Base-by-base conservation (phyloP, 1,140 invertebrate species). In the Drosophila miranda region DNA sequence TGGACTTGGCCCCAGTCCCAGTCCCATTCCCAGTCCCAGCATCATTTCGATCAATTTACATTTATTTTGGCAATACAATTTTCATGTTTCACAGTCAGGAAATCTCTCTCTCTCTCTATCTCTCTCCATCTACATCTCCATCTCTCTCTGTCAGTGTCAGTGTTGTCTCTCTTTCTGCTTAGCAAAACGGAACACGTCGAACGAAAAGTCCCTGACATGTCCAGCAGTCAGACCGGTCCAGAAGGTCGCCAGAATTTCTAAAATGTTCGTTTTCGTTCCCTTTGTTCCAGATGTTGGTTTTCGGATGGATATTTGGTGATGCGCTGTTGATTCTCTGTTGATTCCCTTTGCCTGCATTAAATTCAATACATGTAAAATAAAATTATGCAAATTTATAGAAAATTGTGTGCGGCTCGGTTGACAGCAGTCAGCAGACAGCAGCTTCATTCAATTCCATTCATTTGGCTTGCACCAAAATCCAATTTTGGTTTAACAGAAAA, bases 341-440 rank as follows among this genome's bases (percentile, higher is more conserved):
- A 9, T 30, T 3, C 8, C 5, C 11, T 21, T 38, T 11, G 55
- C 26, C 19, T 54, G 50, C 62, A 75, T 78, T 78, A 62, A 73
- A 62, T 78, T 78, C 69, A 64, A 44, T 73, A 61, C 72, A 75
- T 74, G 58, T 79, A 62, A 79, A 79, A 79, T 79, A 61, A 79
- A 79, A 79, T 79, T 79, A 79, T 79, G 76, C 76, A 79, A 79
- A 79, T 79, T 70, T 59, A 45, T 44, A 66, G 43, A 74, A 53
- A 61, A 79, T 75, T 78, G 58, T 66, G 58, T 60, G 55, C 52
- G 26, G 28, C 28, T 8, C 48, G 13, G 6, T 23, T 44, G 14
- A 19, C 49, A 54, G 64, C 42, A 67, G 41, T 0, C 19, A 19
- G 3, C 30, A 51, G 16, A 19, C 43, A 54, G 64, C 42, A 67